Conservation (phyloP, 2,113 vertebrate species). For the Gulo gulo region DNA sequence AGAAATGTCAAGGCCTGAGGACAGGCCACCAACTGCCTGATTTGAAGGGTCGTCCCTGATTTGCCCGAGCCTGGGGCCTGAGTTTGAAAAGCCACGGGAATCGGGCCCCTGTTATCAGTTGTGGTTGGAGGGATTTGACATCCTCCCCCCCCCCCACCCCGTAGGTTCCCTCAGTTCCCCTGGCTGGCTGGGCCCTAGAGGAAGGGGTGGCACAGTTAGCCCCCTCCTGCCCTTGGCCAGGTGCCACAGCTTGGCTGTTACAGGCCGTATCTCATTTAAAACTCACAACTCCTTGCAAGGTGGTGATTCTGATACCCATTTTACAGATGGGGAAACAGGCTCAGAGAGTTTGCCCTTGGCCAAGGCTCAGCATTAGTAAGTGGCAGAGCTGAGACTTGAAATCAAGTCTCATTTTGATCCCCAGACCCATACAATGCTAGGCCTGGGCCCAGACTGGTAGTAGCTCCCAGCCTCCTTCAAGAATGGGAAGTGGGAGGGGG, state of each 20-base stretch:
- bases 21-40: background rate
- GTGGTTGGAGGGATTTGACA: background rate
- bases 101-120: background rate
- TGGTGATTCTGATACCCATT: background rate
- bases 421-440: background rate
- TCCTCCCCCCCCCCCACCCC: no score
- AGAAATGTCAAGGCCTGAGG: background rate
- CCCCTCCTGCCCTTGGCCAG: background rate
- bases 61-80: background rate
- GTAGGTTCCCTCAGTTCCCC: background rate
- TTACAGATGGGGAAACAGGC: background rate
- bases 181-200: background rate
- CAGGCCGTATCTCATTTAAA: background rate
- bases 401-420: background rate
- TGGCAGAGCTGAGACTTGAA: background rate
- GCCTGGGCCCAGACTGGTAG: background rate
- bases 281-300: background rate
- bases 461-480: no score
- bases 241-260: background rate
- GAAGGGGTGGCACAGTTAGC: background rate
- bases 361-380: background rate
- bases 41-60: background rate
- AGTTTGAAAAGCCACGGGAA: background rate
- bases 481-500: background rate
- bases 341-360: background rate